phyloP scores from a whole-genome alignment of 2,888 invertebrate species.

The Diloba caeruleocephala region DNA sequence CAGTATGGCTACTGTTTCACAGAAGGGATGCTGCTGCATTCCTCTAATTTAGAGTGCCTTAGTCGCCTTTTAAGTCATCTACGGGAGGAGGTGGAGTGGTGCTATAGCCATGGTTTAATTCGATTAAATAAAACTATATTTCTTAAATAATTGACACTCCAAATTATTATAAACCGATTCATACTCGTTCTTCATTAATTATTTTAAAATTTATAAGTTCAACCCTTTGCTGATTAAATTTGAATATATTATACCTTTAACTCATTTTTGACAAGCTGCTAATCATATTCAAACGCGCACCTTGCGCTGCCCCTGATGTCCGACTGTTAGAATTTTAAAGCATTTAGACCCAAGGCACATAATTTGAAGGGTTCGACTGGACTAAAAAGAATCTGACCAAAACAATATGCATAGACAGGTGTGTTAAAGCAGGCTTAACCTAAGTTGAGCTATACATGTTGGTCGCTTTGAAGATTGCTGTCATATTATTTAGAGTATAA shows the following conservation, averaged over 20 bases:
- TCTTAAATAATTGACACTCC: slow-evolving; percentile 41
- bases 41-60: too few species aligned
- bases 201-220: slow-evolving; percentile 57
- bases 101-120: too few species aligned
- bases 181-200: slow-evolving; percentile 30
- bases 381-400: slow-evolving; percentile 77
- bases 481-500: too few species aligned
- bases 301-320: slow-evolving; percentile 80
- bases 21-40: too few species aligned
- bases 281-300: slow-evolving; percentile 87
- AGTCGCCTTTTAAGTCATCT: too few species aligned
- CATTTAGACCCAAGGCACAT: slow-evolving; percentile 73
- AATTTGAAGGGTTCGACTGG: slow-evolving; percentile 69
- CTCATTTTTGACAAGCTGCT: slow-evolving; percentile 88
- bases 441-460: slow-evolving; percentile 7
- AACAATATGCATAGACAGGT: slow-evolving; percentile 69
- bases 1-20: too few species aligned
- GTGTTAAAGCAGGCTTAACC: slow-evolving; percentile 38
- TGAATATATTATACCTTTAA: slow-evolving; percentile 83
- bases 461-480: background rate
- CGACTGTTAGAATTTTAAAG: slow-evolving; percentile 82
- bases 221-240: slow-evolving; percentile 82
- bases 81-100: too few species aligned
- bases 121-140: background rate
- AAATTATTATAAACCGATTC: slow-evolving; percentile 47